Evolutionary conservation across 2,797 vertebrate species (phyloP).

Genomic region (Lepilemur septentrionalis): DNA sequence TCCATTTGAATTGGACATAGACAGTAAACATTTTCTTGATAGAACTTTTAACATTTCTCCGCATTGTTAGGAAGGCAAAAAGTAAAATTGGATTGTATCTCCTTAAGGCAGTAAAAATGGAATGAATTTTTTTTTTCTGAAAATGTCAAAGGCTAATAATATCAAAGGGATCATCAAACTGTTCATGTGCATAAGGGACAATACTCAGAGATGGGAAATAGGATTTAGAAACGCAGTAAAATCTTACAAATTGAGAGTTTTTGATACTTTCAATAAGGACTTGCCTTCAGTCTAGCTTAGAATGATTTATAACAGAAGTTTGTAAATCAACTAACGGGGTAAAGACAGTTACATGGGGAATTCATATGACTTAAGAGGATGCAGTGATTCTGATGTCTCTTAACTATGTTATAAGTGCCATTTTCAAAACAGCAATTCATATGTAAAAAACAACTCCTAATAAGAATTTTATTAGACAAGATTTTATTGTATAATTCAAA

Average conservation of each 20-base stretch:
- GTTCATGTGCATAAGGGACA: neutral
- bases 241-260: neutral
- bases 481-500: neutral
- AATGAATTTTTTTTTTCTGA: neutral
- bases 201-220: slow-evolving; percentile 42
- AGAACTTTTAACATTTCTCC: slow-evolving; percentile 64
- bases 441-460: neutral
- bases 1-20: slow-evolving; percentile 75
- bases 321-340: neutral
- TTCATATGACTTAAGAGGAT: neutral
- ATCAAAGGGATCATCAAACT: slow-evolving; percentile 33
- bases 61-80: slow-evolving; percentile 11
- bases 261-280: neutral
- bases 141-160: slow-evolving; percentile 19
- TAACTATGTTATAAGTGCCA: neutral
- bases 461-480: neutral
- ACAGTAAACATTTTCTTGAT: slow-evolving; percentile 57
- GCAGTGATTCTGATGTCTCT: neutral
- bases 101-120: slow-evolving; percentile 15
- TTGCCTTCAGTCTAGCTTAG: neutral
- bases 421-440: neutral
- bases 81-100: slow-evolving; percentile 27
- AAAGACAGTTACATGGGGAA: neutral
- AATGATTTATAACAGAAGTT: slow-evolving; percentile 16
- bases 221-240: slow-evolving; percentile 31